Evolutionary conservation across 2,797 vertebrate species (phyloP), one percentile per base, ranked within the genome.

Genomic region (Nothura maculosa): DNA sequence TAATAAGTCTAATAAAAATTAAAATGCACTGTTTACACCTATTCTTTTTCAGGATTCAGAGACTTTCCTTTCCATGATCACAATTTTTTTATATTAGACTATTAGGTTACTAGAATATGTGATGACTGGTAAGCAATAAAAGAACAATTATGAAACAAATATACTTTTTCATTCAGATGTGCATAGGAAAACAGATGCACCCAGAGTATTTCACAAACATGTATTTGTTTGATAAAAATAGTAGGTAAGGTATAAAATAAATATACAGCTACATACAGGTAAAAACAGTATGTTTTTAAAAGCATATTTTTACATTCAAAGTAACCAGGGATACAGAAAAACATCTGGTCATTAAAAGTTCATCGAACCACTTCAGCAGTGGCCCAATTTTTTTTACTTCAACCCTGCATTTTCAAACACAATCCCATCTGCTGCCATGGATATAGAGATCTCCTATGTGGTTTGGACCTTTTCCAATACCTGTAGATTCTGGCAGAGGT

Each of bases 341-440:
- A 92, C 83, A 95, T 61, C 72, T 95, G 86, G 50, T 94, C 85
- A 88, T 84, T 83, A 69, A 76, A 81, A 86, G 27, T 81, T 73
- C 62, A 32, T 78, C 0, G 4, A 93, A 25, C 19, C 55, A 32
- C 58, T 81, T 22, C 62, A 92, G 38, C 32, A 88, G 61, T 61
- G 76, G 54, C 52, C 74, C 43, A 80, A 76, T 76, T 89, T 92
- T 96, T 96, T 96, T 84, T 91, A 91, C 81, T 76, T 63, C 86
- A 92, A 79, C 24, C 15, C 42, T 76, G 81, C 86, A 87, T 76
- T 95, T 91, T 95, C 52, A 81, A 84, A 81, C 45, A 76, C 45
- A 93, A 66, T 84, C 67, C 86, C 72, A 90, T 90, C 85, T 95
- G 88, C 81, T 91, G 74, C 64, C 62, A 76, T 10, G 19, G 67